Base-by-base conservation (phyloP, 2,113 vertebrate species). In the Peromyscus californicus region DNA sequence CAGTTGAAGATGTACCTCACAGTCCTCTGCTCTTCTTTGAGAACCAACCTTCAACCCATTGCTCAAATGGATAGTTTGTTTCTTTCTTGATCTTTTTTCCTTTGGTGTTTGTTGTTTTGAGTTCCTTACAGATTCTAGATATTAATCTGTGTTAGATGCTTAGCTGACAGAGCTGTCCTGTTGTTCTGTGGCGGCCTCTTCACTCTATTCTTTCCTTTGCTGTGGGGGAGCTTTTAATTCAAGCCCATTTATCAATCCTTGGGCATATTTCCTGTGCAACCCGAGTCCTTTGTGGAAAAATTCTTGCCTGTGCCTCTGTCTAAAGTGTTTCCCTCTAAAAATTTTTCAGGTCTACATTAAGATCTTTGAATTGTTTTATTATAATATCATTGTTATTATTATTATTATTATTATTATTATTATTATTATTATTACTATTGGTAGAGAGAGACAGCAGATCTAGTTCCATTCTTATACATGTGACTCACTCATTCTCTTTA, bases 1-100 rank as follows among this genome's bases (percentile, higher is more conserved):
- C 26, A 29, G 42, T 7, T 31, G n/a, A 45, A 31, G 42, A 51
- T 36, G 22, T 17, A 87, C 1, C 4, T 17, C 0, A 0, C 5
- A 21, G 63, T 12, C 42, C 48, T 85, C 19, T 10, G 31, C 42
- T 31, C 13, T 65, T 42, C 54, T 67, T 69, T 87, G 22, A 61
- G 36, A 83, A 83, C 22, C n/a, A 26, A 2, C 45, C 15, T 48
- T 86, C 29, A 48, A 69, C 36, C 36, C 63, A 36, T 87, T 87
- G 31, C 29, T 36, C 63, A 29, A 45, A 29, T 45, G 42, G 42
- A 33, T 45, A 67, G 42, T 29, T 63, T 42, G 74, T 83, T 42
- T 65, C 24, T 19, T 19, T 65, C 31, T 10, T 21, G 12, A n/a
- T 39, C 63, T 85, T 45, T 65, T 45, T 16, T 45, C 39, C 16